Evolutionary conservation across 2,888 invertebrate species (phyloP).

Genomic region (Drosophila emarginata): DNA sequence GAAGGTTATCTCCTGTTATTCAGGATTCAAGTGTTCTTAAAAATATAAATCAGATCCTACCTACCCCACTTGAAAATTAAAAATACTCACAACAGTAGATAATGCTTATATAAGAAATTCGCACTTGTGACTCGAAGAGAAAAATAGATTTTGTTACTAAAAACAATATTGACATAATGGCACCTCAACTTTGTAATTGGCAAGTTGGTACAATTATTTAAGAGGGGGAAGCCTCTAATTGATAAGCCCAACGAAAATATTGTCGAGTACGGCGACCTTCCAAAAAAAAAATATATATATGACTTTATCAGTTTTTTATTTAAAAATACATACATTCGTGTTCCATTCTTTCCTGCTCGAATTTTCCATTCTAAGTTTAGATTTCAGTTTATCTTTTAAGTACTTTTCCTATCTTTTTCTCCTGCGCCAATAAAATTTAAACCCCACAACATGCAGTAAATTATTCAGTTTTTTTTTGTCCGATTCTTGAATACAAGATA

Average conservation of each 20-base stretch:
- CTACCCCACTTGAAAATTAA: neutral
- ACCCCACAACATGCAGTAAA: conserved; percentile 19
- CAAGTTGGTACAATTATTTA: neutral
- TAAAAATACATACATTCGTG: neutral
- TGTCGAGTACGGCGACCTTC: neutral
- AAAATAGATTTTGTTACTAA: neutral
- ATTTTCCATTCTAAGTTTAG: conserved; percentile 15
- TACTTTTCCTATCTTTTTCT: conserved; percentile 7
- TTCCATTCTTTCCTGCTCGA: neutral
- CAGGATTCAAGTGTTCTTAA: no score
- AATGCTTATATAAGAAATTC: neutral
- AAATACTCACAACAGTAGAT: neutral
- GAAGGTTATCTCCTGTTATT: neutral
- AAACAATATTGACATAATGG: conserved; percentile 5
- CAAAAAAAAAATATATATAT: neutral
- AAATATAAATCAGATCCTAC: neutral
- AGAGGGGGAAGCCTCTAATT: neutral
- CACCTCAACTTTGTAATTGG: neutral
- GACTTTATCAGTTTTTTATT: neutral
- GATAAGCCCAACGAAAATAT: neutral
- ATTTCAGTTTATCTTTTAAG: conserved; percentile 4
- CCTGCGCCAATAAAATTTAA: conserved; percentile 12
- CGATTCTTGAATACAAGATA: conserved; percentile 26
- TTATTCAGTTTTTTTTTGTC: conserved; percentile 13
- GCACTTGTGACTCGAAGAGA: neutral